phyloP scores from a whole-genome alignment of 2,888 invertebrate species.

The Stenichneumon culpator region DNA sequence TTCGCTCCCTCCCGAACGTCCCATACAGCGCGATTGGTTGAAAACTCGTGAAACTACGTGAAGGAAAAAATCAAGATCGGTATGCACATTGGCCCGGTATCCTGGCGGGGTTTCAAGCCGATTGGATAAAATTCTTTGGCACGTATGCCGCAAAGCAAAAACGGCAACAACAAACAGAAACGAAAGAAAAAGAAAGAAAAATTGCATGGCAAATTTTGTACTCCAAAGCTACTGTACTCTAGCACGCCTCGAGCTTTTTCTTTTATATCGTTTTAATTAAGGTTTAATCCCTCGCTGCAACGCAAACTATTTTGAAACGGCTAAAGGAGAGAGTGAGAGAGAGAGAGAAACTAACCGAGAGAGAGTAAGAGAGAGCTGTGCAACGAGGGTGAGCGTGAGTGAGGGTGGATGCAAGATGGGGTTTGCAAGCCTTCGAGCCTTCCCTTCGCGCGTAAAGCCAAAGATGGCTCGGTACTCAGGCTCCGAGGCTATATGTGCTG shows the following conservation, averaged over 20 bases:
- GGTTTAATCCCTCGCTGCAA: conserved; percentile 60
- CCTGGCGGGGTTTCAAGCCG: neutral
- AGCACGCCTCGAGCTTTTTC: conserved; percentile 57
- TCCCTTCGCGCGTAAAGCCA: conserved; percentile 40
- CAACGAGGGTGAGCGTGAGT: conserved; percentile 1
- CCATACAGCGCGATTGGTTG: neutral
- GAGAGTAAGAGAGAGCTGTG: neutral
- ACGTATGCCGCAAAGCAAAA: conserved; percentile 19
- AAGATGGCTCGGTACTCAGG: conserved; percentile 43
- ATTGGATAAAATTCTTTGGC: conserved; percentile 13
- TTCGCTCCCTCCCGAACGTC: neutral
- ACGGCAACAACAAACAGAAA: neutral
- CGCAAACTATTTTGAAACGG: conserved; percentile 62
- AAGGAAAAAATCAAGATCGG: too few species aligned
- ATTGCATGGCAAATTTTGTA: conserved; percentile 62
- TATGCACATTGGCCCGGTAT: too few species aligned
- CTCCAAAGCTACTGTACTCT: conserved; percentile 41
- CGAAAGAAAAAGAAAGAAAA: conserved; percentile 1
- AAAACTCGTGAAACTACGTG: neutral
- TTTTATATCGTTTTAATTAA: conserved; percentile 67
- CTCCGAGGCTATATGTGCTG: conserved; percentile 43
- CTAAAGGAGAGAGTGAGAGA: neutral
- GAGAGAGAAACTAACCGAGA: neutral
- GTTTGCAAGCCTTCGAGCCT: conserved; percentile 48
- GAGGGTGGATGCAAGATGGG: neutral